These are phyloP conservation scores for Arctocebus calabarensis DNA, from an alignment of 2,797 vertebrate genomes.

Conservation along the genomic window DNA sequence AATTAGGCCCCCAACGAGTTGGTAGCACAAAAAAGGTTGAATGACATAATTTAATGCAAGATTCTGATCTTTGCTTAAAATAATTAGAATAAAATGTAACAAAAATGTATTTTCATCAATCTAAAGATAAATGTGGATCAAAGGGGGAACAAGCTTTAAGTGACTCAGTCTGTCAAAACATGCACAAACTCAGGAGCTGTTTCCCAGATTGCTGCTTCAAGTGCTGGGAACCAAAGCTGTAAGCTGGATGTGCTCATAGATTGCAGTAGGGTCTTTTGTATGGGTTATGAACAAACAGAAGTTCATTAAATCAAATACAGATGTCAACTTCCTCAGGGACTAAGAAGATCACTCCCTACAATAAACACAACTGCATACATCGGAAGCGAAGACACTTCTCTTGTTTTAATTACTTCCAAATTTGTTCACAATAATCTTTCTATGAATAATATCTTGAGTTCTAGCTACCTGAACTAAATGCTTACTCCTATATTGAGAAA, in stretches of 20 bases:
- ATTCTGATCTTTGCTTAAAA: constrained; percentile 52
- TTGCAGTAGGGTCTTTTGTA: constrained; percentile 40
- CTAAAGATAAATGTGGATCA: constrained; percentile 58
- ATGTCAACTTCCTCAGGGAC: constrained; percentile 79
- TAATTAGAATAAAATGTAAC: constrained; percentile 45
- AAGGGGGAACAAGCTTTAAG: neutral
- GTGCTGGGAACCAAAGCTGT: constrained; percentile 66
- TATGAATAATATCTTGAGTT: constrained; percentile 68
- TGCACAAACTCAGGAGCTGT: constrained; percentile 42
- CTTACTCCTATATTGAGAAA: constrained; percentile 55
- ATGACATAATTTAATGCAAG: constrained; percentile 6
- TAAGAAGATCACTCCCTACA: constrained; percentile 58
- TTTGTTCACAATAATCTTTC: constrained; percentile 68
- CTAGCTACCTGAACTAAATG: constrained; percentile 61
- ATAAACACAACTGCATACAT: constrained; percentile 74
- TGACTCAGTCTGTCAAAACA: constrained; percentile 53
- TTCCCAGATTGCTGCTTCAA: constrained; percentile 59
- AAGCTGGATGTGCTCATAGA: neutral
- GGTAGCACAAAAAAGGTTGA: neutral
- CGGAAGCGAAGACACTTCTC: constrained; percentile 68
- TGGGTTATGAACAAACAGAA: constrained; percentile 69
- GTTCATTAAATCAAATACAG: constrained; percentile 80
- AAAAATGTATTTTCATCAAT: constrained; percentile 53
- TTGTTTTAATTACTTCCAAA: constrained; percentile 73
- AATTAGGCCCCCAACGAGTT: neutral